Evolutionary conservation across 2,888 invertebrate species (phyloP).

Genomic region (Nomada ferruginata): DNA sequence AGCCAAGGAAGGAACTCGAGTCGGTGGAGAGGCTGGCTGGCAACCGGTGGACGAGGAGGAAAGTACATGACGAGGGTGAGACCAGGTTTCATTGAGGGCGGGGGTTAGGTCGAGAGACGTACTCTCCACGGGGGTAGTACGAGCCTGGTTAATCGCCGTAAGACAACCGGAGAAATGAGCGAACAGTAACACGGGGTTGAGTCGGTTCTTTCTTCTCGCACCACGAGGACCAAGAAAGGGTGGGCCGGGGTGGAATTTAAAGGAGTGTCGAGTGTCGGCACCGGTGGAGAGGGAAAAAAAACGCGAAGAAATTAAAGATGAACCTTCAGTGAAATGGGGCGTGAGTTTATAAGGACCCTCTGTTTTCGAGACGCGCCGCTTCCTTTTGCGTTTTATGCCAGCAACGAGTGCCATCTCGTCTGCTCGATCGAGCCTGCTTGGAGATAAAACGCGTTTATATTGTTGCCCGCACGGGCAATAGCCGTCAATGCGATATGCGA

Average conservation of each 20-base stretch:
- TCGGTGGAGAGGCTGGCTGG: constrained; percentile 29
- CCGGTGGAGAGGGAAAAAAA: constrained; percentile 71
- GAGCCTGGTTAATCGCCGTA: constrained; percentile 84
- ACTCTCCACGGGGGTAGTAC: constrained; percentile 66
- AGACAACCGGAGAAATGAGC: constrained; percentile 84
- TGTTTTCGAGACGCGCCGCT: constrained; percentile 61
- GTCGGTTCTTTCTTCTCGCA: constrained; percentile 48
- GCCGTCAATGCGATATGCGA: not conserved
- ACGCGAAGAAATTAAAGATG: constrained; percentile 84
- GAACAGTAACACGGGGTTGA: constrained; percentile 77
- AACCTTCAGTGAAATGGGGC: constrained; percentile 83
- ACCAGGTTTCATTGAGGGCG: constrained; percentile 54
- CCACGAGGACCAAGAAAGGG: constrained; percentile 50
- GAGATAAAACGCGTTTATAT: constrained; percentile 52
- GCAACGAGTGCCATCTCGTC: constrained; percentile 46
- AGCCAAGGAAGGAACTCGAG: constrained; percentile 66
- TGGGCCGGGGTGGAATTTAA: constrained; percentile 79
- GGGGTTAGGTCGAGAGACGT: constrained; percentile 56
- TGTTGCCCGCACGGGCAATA: constrained; percentile 7
- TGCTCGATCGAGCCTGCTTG: constrained; percentile 49
- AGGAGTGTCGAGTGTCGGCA: constrained; percentile 80
- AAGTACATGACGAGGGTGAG: constrained; percentile 62
- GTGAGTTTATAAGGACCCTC: constrained; percentile 82
- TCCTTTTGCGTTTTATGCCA: constrained; percentile 58
- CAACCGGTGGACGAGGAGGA: constrained; percentile 50